These are phyloP conservation scores for Ennomos erosarius DNA, from an alignment of 2,888 invertebrate species.

Conservation along the genomic window DNA sequence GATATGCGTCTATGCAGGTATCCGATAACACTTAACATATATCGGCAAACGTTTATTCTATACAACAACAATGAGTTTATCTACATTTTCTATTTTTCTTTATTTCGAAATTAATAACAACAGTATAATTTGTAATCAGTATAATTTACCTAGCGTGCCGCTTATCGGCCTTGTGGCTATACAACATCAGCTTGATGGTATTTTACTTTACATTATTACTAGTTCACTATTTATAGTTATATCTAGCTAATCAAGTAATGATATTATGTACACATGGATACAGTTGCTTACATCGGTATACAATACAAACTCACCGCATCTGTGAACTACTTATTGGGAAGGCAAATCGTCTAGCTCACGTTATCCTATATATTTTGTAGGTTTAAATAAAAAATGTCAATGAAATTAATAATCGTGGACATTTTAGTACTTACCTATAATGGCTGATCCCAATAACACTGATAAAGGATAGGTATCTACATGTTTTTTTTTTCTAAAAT, in stretches of 20 bases:
- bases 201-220: slow-evolving; percentile 35
- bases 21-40: slow-evolving; percentile 82
- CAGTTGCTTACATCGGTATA: slow-evolving; percentile 23
- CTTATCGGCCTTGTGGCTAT: slow-evolving; percentile 33
- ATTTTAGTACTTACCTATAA: background rate
- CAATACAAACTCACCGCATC: slow-evolving; percentile 42
- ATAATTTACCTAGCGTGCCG: slow-evolving; percentile 41
- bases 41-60: slow-evolving; percentile 79
- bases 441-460: no score
- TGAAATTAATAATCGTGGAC: slow-evolving; percentile 1
- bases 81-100: slow-evolving; percentile 63
- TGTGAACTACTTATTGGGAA: slow-evolving; percentile 62
- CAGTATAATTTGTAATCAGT: slow-evolving; percentile 46
- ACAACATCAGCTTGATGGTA: slow-evolving; percentile 37
- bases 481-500: no score
- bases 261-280: slow-evolving; percentile 31
- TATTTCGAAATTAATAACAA: slow-evolving; percentile 71
- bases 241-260: slow-evolving; percentile 40
- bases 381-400: background rate
- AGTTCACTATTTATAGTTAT: slow-evolving; percentile 28
- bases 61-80: slow-evolving; percentile 80
- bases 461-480: no score
- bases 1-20: slow-evolving; percentile 85
- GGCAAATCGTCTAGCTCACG: slow-evolving; percentile 70
- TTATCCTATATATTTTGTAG: slow-evolving; percentile 31